Evolutionary conservation across 2,888 invertebrate species (phyloP).

Genomic region (Campaea margaritaria): DNA sequence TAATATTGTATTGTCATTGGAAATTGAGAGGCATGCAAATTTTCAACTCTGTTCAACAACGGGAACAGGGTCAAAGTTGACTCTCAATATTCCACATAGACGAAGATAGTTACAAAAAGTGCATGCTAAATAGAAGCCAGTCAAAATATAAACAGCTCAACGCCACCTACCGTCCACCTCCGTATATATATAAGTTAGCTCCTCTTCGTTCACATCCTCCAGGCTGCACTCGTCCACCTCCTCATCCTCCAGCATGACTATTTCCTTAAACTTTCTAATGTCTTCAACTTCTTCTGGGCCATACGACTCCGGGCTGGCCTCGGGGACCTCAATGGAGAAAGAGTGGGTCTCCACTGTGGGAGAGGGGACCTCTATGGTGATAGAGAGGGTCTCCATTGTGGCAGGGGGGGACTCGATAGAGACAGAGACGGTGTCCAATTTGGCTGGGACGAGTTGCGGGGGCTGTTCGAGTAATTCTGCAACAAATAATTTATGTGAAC

Average conservation of each 20-base stretch:
- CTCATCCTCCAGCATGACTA: background rate
- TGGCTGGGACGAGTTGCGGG: background rate
- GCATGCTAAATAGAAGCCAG: too few relatives aligned
- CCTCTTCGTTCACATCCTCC: background rate
- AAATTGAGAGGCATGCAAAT: too few relatives aligned
- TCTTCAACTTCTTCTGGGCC: background rate
- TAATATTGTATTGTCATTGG: too few relatives aligned
- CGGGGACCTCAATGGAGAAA: too few relatives aligned
- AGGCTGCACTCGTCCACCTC: background rate
- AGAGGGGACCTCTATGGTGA: too few relatives aligned
- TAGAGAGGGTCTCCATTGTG: background rate
- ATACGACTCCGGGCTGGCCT: background rate
- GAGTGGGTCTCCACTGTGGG: background rate
- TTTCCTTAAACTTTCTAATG: background rate
- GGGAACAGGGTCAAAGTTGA: too few relatives aligned
- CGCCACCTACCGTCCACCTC: constrained; percentile 4
- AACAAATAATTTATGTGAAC: too few relatives aligned
- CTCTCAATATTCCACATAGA: too few relatives aligned
- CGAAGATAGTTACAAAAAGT: too few relatives aligned
- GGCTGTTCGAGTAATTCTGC: background rate
- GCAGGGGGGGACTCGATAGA: background rate
- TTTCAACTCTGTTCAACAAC: too few relatives aligned
- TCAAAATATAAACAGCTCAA: too few relatives aligned
- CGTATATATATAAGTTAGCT: background rate
- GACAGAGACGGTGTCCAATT: background rate